Conservation (phyloP, 2,888 invertebrate species). For the Strigamia maritima region DNA sequence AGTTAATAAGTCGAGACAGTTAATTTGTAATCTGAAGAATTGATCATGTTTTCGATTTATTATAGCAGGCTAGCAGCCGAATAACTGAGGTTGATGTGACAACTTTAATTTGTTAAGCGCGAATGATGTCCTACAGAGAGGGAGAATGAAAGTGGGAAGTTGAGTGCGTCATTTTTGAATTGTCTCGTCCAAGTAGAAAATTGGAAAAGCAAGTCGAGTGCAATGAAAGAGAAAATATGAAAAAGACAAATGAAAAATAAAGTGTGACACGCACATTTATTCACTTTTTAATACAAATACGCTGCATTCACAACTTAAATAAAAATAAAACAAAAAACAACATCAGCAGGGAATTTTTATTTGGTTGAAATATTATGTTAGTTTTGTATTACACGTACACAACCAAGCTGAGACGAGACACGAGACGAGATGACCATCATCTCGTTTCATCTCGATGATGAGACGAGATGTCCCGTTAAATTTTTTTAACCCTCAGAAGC, state of each 20-base stretch:
- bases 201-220: neutral
- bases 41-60: neutral
- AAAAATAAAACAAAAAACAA: too few species aligned
- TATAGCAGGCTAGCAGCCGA: neutral
- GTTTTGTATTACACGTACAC: too few species aligned
- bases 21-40: neutral
- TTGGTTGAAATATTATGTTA: too few species aligned
- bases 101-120: neutral
- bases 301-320: neutral
- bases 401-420: too few species aligned
- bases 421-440: too few species aligned
- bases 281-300: neutral
- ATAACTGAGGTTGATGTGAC: neutral
- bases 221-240: neutral
- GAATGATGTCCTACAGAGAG: neutral
- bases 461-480: too few species aligned
- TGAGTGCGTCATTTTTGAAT: neutral
- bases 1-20: neutral
- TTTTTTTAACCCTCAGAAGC: too few species aligned
- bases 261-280: neutral
- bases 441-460: too few species aligned
- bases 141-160: neutral
- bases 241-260: neutral
- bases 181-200: constrained; percentile 4
- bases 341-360: too few species aligned